Conservation (phyloP, 2,113 vertebrate species). For the Puntigrus tetrazona region DNA sequence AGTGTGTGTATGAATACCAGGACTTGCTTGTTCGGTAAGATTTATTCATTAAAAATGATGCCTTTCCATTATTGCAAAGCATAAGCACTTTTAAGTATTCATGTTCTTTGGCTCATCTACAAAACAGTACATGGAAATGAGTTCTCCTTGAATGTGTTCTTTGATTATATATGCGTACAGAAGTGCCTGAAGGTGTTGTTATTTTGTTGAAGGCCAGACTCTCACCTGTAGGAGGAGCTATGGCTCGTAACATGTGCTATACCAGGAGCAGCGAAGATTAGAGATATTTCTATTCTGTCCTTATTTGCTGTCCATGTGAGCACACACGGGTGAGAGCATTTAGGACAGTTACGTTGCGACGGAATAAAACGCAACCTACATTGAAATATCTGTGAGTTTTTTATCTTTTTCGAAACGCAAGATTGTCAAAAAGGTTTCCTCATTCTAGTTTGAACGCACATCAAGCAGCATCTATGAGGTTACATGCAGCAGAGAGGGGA, state of each 20-base stretch:
- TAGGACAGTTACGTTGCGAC: not conserved
- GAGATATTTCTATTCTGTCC: slow-evolving; percentile 9
- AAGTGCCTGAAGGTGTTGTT: not conserved
- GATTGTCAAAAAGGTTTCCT: not conserved
- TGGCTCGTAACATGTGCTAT: slow-evolving; percentile 62
- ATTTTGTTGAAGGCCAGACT: slow-evolving; percentile 35
- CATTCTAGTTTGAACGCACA: slow-evolving; percentile 50
- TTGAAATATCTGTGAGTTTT: not conserved
- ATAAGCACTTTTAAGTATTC: not conserved
- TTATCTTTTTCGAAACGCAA: not conserved
- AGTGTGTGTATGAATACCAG: not conserved
- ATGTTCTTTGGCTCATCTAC: not conserved
- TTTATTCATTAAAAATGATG: not conserved
- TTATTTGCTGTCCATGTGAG: slow-evolving; percentile 46
- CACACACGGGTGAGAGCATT: slow-evolving; percentile 22
- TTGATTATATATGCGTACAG: not conserved
- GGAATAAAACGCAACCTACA: not conserved
- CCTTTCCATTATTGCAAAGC: not conserved
- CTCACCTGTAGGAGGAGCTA: slow-evolving; percentile 82
- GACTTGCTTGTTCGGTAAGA: not conserved
- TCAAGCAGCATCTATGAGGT: slow-evolving; percentile 55
- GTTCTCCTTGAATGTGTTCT: not conserved
- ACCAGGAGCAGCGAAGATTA: not conserved
- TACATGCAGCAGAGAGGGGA: slow-evolving; percentile 65
- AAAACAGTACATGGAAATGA: not conserved